phyloP scores from a whole-genome alignment of 1,140 invertebrate species.

The Ooceraea biroi region DNA sequence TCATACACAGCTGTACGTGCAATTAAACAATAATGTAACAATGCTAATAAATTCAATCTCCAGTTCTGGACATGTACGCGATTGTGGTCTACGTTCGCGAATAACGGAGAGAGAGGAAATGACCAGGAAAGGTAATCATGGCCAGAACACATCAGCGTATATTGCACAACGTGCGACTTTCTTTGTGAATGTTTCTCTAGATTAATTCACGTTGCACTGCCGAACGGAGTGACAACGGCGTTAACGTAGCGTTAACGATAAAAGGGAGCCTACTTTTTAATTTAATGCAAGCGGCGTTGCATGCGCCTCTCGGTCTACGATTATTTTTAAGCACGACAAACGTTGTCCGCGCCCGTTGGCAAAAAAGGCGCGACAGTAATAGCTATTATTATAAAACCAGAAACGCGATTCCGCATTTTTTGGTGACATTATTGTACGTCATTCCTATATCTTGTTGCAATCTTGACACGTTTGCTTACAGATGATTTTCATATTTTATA shows the following conservation, averaged over 20 bases:
- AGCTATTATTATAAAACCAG: neutral
- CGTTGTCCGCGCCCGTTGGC: neutral
- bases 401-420: neutral
- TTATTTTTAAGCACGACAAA: constrained; percentile 31
- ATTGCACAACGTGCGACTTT: neutral
- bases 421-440: neutral
- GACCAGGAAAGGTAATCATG: constrained; percentile 12
- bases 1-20: neutral
- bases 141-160: neutral
- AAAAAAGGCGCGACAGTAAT: neutral
- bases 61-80: neutral
- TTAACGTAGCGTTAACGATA: constrained; percentile 50
- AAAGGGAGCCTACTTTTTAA: constrained; percentile 50
- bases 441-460: neutral
- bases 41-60: constrained; percentile 33
- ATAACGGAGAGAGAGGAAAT: constrained; percentile 15
- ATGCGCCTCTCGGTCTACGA: neutral
- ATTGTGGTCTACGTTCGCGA: neutral
- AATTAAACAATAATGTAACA: constrained; percentile 34
- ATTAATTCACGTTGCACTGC: constrained; percentile 9
- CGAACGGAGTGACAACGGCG: neutral
- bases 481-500: neutral
- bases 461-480: neutral
- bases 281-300: constrained; percentile 23
- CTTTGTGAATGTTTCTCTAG: constrained; percentile 10